Conservation (phyloP, 2,113 vertebrate species). For the Piliocolobus tephrosceles region DNA sequence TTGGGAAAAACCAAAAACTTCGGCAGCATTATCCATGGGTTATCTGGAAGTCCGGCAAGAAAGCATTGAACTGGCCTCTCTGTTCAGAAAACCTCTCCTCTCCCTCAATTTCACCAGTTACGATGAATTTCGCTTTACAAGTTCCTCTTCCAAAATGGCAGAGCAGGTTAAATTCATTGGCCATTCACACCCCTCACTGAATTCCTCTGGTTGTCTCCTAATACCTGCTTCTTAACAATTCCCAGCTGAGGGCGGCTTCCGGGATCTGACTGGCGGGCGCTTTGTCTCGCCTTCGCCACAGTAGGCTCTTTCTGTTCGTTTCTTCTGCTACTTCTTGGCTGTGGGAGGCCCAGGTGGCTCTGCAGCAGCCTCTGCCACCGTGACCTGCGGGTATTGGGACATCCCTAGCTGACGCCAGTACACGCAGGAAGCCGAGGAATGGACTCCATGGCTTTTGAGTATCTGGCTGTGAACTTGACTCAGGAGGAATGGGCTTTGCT, state of each 20-base stretch:
- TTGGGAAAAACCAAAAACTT: not conserved
- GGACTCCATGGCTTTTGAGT: too few relatives aligned
- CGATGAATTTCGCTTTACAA: not conserved
- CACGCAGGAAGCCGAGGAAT: too few relatives aligned
- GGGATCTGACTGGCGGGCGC: too few relatives aligned
- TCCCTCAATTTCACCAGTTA: not conserved
- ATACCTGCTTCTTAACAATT: conserved; percentile 8
- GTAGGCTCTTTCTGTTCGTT: too few relatives aligned
- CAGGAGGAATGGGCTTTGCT: too few relatives aligned
- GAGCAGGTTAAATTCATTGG: not conserved
- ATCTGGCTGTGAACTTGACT: too few relatives aligned
- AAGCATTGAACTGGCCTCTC: not conserved
- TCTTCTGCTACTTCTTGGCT: too few relatives aligned
- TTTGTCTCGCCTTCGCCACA: too few relatives aligned
- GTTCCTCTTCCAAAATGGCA: not conserved
- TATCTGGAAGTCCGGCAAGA: not conserved
- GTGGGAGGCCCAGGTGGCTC: too few relatives aligned
- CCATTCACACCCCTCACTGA: not conserved
- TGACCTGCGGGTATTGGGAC: too few relatives aligned
- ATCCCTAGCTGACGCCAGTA: too few relatives aligned
- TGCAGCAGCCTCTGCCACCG: too few relatives aligned
- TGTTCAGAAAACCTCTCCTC: not conserved
- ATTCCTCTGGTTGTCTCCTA: not conserved
- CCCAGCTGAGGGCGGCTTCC: not conserved
- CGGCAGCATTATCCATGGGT: not conserved